phyloP scores from a whole-genome alignment of 1,140 invertebrate genomes.

The Sesamia nonagrioides region DNA sequence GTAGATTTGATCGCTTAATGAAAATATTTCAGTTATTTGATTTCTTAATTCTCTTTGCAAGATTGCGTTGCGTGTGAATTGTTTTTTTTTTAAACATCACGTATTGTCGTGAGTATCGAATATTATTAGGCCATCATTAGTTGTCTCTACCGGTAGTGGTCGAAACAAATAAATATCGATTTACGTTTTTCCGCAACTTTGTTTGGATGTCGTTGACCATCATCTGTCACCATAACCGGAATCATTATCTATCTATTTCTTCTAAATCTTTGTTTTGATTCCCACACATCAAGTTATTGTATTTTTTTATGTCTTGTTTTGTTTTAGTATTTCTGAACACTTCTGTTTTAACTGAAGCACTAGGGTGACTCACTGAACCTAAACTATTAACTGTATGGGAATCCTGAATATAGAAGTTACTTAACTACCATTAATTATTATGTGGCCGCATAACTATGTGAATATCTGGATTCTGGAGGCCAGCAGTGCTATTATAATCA shows the following conservation, averaged over 20 bases:
- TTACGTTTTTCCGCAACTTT: neutral
- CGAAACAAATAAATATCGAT: neutral
- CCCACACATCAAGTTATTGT: neutral
- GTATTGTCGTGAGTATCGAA: neutral
- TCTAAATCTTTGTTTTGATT: neutral
- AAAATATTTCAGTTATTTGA: conserved; percentile 26
- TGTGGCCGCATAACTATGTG: neutral
- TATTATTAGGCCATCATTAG: neutral
- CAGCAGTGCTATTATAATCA: no score
- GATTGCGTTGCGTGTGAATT: conserved; percentile 10
- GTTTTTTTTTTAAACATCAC: conserved; percentile 13
- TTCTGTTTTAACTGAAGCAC: neutral
- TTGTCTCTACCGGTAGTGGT: neutral
- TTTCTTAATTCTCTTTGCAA: neutral
- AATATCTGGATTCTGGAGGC: neutral
- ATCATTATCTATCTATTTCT: neutral
- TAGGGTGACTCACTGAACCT: neutral
- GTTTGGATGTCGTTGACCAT: neutral
- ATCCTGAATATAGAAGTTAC: neutral
- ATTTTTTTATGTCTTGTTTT: neutral
- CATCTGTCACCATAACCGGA: neutral
- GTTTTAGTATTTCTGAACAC: neutral
- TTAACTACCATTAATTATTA: neutral
- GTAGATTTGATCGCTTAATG: conserved; percentile 5
- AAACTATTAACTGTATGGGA: neutral